Conservation (phyloP, 1,140 invertebrate genomes). For the Tetramorium alpestre region DNA sequence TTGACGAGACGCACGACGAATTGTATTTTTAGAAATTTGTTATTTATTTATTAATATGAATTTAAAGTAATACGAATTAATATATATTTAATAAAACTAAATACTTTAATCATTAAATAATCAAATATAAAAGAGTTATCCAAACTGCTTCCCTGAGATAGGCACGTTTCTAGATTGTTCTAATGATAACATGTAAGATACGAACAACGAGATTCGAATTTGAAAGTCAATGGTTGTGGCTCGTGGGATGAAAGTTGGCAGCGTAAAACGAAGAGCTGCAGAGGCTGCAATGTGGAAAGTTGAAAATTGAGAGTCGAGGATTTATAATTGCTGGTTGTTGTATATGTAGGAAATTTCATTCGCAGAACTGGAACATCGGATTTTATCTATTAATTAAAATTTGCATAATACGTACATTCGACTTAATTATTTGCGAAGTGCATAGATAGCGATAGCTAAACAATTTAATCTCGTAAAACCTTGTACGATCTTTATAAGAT, state of each 20-base stretch:
- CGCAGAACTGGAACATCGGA: not conserved
- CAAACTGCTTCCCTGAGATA: not conserved
- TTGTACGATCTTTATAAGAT: not conserved
- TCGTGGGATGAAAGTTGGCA: slow-evolving; percentile 14
- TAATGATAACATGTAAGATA: not conserved
- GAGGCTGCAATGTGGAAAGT: slow-evolving; percentile 21
- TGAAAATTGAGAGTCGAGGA: slow-evolving; percentile 46
- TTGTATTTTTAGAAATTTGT: not conserved
- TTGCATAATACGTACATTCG: not conserved
- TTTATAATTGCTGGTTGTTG: slow-evolving; percentile 6
- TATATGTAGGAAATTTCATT: not conserved
- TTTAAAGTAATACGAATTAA: not conserved
- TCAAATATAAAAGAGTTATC: not conserved
- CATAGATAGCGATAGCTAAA: not conserved
- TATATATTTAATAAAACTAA: not conserved
- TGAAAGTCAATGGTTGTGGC: slow-evolving; percentile 18
- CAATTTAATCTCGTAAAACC: not conserved
- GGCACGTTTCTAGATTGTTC: not conserved
- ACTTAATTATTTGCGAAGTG: not conserved
- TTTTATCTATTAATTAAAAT: not conserved
- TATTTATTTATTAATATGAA: not conserved
- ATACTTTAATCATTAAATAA: not conserved
- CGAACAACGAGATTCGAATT: slow-evolving; percentile 3
- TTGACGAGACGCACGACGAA: not conserved
- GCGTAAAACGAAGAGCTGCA: not conserved